These are phyloP conservation scores for Listrodromus nycthemerus DNA, from an alignment of 2,888 invertebrate species.

Conservation along the genomic window DNA sequence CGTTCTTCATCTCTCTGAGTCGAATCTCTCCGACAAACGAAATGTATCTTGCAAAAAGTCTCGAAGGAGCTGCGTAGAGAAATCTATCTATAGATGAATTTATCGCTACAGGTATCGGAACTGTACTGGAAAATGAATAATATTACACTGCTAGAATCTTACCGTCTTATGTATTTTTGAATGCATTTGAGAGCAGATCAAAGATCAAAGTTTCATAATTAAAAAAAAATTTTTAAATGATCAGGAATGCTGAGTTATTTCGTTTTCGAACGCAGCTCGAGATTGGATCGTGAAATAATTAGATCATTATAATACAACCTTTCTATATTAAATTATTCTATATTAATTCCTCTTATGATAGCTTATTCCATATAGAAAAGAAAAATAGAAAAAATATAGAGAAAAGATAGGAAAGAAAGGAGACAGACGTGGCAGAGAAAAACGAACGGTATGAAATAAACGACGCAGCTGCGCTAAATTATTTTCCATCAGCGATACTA, in stretches of 20 bases:
- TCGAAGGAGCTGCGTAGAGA: background rate
- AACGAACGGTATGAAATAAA: background rate
- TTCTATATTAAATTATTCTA: no score
- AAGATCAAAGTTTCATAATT: background rate
- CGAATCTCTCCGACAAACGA: slow-evolving; percentile 4
- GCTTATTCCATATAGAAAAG: no score
- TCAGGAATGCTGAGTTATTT: no score
- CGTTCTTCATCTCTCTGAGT: slow-evolving; percentile 62
- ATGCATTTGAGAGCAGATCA: background rate
- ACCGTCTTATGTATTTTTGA: background rate
- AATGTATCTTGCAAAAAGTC: slow-evolving; percentile 8
- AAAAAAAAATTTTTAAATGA: background rate
- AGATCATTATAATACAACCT: no score
- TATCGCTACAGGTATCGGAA: background rate
- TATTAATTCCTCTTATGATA: no score
- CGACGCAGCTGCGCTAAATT: slow-evolving; percentile 18
- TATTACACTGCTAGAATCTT: background rate
- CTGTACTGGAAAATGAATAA: background rate
- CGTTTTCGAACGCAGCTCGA: no score
- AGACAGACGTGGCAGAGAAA: background rate
- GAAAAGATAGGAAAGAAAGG: no score
- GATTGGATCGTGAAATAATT: no score
- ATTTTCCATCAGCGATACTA: slow-evolving; percentile 9
- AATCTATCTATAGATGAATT: slow-evolving; percentile 22
- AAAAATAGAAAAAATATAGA: no score